A percentile compares a stretch with the other conserved stretches of the same genome.
phyloP scores from a whole-genome alignment of 1,140 invertebrate genomes.

The Fopius arisanus region DNA sequence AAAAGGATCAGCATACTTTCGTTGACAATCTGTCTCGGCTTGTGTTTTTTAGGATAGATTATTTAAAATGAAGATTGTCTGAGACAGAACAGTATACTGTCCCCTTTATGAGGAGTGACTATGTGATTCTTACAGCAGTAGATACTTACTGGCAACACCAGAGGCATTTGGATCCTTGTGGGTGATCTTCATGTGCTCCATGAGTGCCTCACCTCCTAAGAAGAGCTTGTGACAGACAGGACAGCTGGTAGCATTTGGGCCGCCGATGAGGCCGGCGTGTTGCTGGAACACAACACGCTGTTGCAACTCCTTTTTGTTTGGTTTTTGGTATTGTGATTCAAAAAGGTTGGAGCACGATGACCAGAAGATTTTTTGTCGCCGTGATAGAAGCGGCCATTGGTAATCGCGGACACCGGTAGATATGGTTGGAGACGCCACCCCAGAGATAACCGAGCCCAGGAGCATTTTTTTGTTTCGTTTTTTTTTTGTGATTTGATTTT shows the following conservation, averaged over 20 bases:
- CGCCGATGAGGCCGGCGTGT: constrained; percentile 89
- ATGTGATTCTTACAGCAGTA: not conserved
- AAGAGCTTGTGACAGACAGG: constrained; percentile 93
- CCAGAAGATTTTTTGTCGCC: constrained; percentile 44
- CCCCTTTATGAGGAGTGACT: not conserved
- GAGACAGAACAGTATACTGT: constrained; percentile 1
- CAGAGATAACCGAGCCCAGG: constrained; percentile 51
- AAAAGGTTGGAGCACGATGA: constrained; percentile 44
- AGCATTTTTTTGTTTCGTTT: constrained; percentile 38
- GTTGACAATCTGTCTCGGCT: not conserved
- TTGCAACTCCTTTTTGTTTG: constrained; percentile 77
- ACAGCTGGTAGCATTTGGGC: constrained; percentile 88
- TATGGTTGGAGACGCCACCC: constrained; percentile 34
- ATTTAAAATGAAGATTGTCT: not conserved
- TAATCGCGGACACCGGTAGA: constrained; percentile 31
- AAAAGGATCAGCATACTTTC: constrained; percentile 8
- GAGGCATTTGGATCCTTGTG: constrained; percentile 91
- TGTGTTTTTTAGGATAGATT: not conserved
- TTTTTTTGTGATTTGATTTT: not conserved
- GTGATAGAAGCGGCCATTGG: constrained; percentile 44
- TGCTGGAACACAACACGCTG: constrained; percentile 90
- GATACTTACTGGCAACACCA: constrained; percentile 87
- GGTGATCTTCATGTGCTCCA: constrained; percentile 95
- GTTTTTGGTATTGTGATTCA: constrained; percentile 28
- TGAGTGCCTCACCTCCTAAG: constrained; percentile 87